Conservation (phyloP, 2,797 vertebrate genomes). For the Spinibarbus caldwelli region DNA sequence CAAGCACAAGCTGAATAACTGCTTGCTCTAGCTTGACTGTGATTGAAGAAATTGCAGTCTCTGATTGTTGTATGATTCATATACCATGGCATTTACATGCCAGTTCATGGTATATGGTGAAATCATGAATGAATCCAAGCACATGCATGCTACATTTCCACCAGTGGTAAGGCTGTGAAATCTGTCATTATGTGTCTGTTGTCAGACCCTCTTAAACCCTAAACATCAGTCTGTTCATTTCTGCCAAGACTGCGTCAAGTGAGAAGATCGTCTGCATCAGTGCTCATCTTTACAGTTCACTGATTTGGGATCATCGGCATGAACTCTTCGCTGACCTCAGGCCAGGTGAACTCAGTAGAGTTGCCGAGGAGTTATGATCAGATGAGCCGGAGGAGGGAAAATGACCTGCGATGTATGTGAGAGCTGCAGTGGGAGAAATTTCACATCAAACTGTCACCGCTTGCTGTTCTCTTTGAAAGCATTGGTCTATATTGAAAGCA, state of each 20-base stretch:
- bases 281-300: not conserved
- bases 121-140: not conserved
- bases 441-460: not conserved
- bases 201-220: constrained; percentile 1
- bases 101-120: not conserved
- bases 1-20: not conserved
- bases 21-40: not conserved
- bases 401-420: not conserved
- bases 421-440: not conserved
- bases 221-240: not conserved
- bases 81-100: not conserved
- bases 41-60: not conserved
- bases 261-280: not conserved
- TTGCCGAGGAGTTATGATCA: not conserved
- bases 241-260: not conserved
- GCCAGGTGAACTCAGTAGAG: not conserved
- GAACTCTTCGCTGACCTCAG: not conserved
- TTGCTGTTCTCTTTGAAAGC: not conserved
- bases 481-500: not conserved
- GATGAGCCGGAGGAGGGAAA: not conserved
- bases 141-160: not conserved
- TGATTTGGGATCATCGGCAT: not conserved
- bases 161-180: not conserved
- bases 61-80: not conserved
- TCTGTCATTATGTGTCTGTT: not conserved